Evolutionary conservation across 1,140 invertebrate genomes (phyloP).

Genomic region (Chironomus tepperi): DNA sequence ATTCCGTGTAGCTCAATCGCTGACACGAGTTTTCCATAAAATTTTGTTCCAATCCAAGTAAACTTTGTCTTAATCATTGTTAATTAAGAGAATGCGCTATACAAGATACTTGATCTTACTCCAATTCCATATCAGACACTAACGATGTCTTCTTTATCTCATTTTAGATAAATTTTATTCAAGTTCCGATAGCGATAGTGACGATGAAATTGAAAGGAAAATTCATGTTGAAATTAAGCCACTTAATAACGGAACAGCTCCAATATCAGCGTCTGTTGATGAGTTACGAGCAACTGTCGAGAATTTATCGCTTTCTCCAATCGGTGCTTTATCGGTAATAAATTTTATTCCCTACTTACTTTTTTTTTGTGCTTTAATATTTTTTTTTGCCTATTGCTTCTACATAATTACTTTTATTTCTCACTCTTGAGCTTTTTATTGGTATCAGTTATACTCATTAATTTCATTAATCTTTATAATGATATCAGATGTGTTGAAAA

Average conservation of each 20-base stretch:
- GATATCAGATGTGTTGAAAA: neutral
- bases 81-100: neutral
- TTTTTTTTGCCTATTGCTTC: too few species aligned
- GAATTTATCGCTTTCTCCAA: constrained; percentile 79
- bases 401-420: constrained; percentile 6
- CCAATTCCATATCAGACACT: neutral
- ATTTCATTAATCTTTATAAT: constrained; percentile 18
- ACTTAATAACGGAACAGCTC: constrained; percentile 73
- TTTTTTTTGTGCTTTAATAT: neutral
- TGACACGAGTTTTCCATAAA: too few species aligned
- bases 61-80: too few species aligned
- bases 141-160: constrained; percentile 2
- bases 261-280: constrained; percentile 87
- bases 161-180: constrained; percentile 73
- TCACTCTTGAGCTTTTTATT: neutral
- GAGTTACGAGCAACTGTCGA: constrained; percentile 86
- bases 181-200: constrained; percentile 85
- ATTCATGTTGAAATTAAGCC: constrained; percentile 95
- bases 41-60: too few species aligned
- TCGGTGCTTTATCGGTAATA: constrained; percentile 45
- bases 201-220: constrained; percentile 78
- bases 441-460: neutral
- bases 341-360: neutral
- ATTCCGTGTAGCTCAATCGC: too few species aligned
- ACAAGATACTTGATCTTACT: too few species aligned